Conservation (phyloP, 2,113 vertebrate genomes). For the Reinhardtius hippoglossoides region DNA sequence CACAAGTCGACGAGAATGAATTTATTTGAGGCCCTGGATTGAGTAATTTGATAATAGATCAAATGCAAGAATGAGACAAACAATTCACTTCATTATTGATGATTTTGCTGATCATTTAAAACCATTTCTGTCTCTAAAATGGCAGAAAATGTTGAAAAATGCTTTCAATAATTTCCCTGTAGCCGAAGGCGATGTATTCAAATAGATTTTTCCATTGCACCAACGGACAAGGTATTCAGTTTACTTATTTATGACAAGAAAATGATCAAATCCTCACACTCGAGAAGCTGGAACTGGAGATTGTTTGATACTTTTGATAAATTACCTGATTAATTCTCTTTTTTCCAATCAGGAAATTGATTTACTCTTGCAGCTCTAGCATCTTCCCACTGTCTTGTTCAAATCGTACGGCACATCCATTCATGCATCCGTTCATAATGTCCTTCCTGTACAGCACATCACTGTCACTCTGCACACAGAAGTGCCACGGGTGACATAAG, state of each 20-base stretch:
- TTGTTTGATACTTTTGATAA: neutral
- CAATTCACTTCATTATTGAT: too few species aligned
- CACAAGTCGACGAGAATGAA: neutral
- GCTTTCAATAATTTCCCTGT: neutral
- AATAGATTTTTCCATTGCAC: neutral
- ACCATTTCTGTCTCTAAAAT: too few species aligned
- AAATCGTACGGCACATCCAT: too few species aligned
- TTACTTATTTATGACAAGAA: slow-evolving; percentile 5
- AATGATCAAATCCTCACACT: neutral
- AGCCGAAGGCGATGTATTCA: neutral
- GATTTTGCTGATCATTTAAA: too few species aligned
- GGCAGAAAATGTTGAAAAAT: too few species aligned
- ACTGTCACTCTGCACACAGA: slow-evolving; percentile 33
- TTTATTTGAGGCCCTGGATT: too few species aligned
- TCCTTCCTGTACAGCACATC: slow-evolving; percentile 27
- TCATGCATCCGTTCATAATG: neutral
- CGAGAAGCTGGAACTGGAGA: neutral
- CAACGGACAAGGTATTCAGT: neutral
- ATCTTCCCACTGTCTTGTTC: too few species aligned
- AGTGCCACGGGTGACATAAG: slow-evolving; percentile 1
- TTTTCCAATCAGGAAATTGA: too few species aligned
- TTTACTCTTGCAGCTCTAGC: too few species aligned
- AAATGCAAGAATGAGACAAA: too few species aligned
- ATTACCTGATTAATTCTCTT: too few species aligned
- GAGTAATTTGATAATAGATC: too few species aligned